Evolutionary conservation across 2,113 vertebrate species (phyloP), one percentile per base, ranked within the genome.

Genomic region (Pterocles orientalis): DNA sequence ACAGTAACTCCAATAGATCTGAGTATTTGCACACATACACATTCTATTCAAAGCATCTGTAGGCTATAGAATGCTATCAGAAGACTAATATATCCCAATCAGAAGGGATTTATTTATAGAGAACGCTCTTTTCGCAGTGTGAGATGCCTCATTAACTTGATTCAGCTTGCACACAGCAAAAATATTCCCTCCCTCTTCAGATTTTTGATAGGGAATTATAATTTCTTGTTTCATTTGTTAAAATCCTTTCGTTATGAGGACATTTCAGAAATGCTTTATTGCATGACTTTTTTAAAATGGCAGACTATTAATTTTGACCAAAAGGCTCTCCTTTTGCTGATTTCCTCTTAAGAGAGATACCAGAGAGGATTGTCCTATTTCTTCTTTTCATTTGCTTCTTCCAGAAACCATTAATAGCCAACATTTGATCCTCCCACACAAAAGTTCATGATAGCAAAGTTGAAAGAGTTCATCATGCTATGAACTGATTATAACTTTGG

Each of bases 121-220:
- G 97, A 98, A 98, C 95, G 78, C 97, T 98, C 98, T 98, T 98
- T 98, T 98, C 62, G 97, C 98, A 98, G 95, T 98, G 98, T 98
- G 98, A 98, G 98, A 98, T 98, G 98, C 97, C 98, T 98, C 98
- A 98, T 98, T 98, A 98, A 98, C 98, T 98, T 98, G 98, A 98
- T 98, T 98, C 98, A 98, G 97, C 98, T 98, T 98, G 97, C 97
- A 98, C 98, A 98, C 98, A 98, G 98, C 97, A 98, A 98, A 98
- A 98, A 98, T 98, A 98, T 98, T 98, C 98, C 98, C 97, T 98
- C 98, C 98, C 98, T 98, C 98, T 98, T 98, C 98, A 98, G 95
- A 98, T 98, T 98, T 98, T 98, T 98, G 96, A 98, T 98, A 98
- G 97, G 96, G 97, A 98, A 98, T 98, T 98, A 98, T 97, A 97